phyloP scores from a whole-genome alignment of 1,140 invertebrate genomes.

The Nasonia longicornis region DNA sequence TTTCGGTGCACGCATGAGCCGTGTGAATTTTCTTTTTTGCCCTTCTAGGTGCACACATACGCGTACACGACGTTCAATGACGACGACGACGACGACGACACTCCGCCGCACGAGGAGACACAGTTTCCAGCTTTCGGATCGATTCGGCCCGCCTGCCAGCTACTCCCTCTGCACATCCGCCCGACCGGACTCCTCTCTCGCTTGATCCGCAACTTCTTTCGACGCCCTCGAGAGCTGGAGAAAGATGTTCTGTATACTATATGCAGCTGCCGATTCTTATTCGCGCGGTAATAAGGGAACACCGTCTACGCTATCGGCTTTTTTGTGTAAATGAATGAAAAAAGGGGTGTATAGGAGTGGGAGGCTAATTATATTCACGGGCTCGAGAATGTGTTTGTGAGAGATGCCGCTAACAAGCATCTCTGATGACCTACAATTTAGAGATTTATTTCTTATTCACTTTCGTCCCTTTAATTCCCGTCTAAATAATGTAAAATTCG shows the following conservation, averaged over 20 bases:
- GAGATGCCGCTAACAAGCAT: too few relatives aligned
- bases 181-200: background rate
- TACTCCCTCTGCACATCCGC: background rate
- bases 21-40: too few relatives aligned
- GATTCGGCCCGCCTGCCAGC: background rate
- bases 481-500: too few relatives aligned
- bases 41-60: background rate
- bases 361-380: too few relatives aligned
- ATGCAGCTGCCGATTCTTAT: background rate
- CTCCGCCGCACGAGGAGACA: slow-evolving; percentile 3
- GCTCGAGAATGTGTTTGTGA: too few relatives aligned
- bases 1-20: too few relatives aligned
- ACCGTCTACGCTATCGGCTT: background rate
- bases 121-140: slow-evolving; percentile 31
- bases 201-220: slow-evolving; percentile 3
- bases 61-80: background rate
- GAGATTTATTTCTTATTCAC: too few relatives aligned
- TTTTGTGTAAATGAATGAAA: background rate
- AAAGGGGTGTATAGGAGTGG: too few relatives aligned
- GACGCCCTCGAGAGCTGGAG: background rate
- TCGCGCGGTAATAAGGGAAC: background rate
- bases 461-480: too few relatives aligned
- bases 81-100: background rate
- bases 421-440: too few relatives aligned
- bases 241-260: background rate